A percentile compares a stretch with the other conserved stretches of the same genome.
Evolutionary conservation across 2,113 vertebrate species (phyloP).

Genomic region (Ranitomeya variabilis): DNA sequence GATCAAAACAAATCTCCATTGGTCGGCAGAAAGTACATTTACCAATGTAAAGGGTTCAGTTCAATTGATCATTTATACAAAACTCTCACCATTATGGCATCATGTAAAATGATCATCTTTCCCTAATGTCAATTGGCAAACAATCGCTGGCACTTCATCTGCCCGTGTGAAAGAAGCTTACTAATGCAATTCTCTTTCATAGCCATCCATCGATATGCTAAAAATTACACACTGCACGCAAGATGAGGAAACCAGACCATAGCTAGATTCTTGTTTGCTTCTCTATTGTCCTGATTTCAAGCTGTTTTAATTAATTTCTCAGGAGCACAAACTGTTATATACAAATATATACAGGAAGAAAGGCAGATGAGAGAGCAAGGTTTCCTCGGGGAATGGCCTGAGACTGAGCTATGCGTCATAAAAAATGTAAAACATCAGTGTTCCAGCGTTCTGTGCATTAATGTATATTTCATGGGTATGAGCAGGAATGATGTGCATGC

Average conservation of each 20-base stretch:
- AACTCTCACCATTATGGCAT: too few relatives aligned
- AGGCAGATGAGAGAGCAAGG: constrained; percentile 24
- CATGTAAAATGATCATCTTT: too few relatives aligned
- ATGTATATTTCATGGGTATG: constrained; percentile 47
- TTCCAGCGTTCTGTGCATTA: constrained; percentile 39
- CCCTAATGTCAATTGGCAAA: too few relatives aligned
- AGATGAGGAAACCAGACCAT: not conserved
- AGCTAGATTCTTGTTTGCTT: not conserved
- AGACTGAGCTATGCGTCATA: constrained; percentile 39
- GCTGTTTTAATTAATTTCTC: constrained; percentile 25
- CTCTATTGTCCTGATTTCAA: constrained; percentile 12
- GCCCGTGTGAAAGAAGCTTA: not conserved
- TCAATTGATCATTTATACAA: too few relatives aligned
- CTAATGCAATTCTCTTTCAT: not conserved
- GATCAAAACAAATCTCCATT: too few relatives aligned
- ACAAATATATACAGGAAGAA: not conserved
- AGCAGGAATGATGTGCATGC: constrained; percentile 19
- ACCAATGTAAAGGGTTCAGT: too few relatives aligned
- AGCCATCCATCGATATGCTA: not conserved
- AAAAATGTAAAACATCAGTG: constrained; percentile 49
- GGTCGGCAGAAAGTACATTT: too few relatives aligned
- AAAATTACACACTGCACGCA: not conserved
- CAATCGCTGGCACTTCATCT: too few relatives aligned
- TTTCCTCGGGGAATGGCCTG: constrained; percentile 6
- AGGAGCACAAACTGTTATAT: constrained; percentile 21